Evolutionary conservation across 2,113 vertebrate genomes (phyloP).

Genomic region (Nothoprocta pentlandii): DNA sequence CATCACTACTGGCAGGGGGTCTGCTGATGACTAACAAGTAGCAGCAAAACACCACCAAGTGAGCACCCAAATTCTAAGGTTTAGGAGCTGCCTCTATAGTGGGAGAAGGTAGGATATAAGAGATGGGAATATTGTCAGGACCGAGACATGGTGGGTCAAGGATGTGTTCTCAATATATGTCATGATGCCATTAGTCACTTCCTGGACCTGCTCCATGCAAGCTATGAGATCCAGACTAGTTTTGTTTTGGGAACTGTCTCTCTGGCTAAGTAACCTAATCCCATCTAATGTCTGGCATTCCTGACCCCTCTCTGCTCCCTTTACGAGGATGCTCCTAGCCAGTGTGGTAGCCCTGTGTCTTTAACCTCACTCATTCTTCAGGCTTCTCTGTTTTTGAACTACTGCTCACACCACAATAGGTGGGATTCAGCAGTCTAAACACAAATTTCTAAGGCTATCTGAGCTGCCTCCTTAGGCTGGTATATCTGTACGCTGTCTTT

Average conservation of each 20-base stretch:
- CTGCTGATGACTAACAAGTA: neutral
- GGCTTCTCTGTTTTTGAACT: neutral
- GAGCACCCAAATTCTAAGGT: neutral
- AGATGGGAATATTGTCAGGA: neutral
- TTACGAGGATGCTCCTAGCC: neutral
- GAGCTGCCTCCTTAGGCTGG: neutral
- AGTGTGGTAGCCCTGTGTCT: neutral
- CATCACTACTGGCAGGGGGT: neutral
- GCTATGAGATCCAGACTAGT: neutral
- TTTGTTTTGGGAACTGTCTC: conserved; percentile 35
- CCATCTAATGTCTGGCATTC: conserved; percentile 49
- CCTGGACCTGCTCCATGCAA: neutral
- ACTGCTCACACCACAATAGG: too few species aligned
- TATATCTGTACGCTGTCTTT: accelerated
- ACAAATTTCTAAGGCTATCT: neutral
- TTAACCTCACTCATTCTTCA: neutral
- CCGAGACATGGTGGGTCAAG: neutral
- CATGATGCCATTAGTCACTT: accelerated
- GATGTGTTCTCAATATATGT: neutral
- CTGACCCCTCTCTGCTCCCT: conserved; percentile 57
- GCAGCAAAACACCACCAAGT: neutral
- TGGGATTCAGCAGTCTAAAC: neutral
- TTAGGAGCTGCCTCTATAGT: accelerated
- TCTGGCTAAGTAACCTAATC: conserved; percentile 31
- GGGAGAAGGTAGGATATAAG: neutral